Base-by-base conservation (phyloP, 2,888 invertebrate species). In the Phragmatobia fuliginosa region DNA sequence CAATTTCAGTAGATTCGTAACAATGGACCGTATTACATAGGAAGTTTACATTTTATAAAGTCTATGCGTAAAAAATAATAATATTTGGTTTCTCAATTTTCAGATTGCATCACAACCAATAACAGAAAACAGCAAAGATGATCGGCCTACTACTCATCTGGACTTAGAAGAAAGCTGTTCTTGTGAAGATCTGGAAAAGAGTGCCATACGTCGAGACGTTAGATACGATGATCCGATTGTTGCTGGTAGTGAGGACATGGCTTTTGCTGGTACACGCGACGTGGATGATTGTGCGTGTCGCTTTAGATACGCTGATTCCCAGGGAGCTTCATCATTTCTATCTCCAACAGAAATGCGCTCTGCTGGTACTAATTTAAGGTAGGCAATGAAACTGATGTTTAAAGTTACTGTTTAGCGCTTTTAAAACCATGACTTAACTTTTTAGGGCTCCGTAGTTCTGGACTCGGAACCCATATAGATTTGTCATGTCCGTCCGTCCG, bases 121-220 rank as follows among this genome's bases (percentile, higher is more conserved):
- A 64, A 73, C 74, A 74, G 79, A 83, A 6, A 74, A 76, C 41
- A 68, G 62, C 14, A 81, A 80, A 25, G 81, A 75, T 68, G 68
- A 59, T 45, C 80, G 85, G 25, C 66, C 70, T n/a, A 3, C 82
- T 8, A 84, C 85, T 16, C 85, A 88, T 66, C 52, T 84, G 62
- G 81, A 82, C 65, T 79, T 81, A 49, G 80, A 70, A 4, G 90
- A 91, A 59, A 94, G 93, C 77, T 94, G 94, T 45, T 93, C 94
- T 0, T 94, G 94, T 68, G 87, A 77, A 25, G 66, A 59, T 14
- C 31, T 58, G 32, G 77, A 70, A 28, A 67, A 70, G 32, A 72
- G 63, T 52, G 68, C 63, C 38, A 32, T n/a, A 21, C 32, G 62
- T 36, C 45, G 38, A 31, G 68, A 68, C n/a, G 59, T 38, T 41